Percentiles rank a stretch among this genome's conserved stretches.
phyloP scores from a whole-genome alignment of 2,113 vertebrate species.

The Halichoerus grypus region DNA sequence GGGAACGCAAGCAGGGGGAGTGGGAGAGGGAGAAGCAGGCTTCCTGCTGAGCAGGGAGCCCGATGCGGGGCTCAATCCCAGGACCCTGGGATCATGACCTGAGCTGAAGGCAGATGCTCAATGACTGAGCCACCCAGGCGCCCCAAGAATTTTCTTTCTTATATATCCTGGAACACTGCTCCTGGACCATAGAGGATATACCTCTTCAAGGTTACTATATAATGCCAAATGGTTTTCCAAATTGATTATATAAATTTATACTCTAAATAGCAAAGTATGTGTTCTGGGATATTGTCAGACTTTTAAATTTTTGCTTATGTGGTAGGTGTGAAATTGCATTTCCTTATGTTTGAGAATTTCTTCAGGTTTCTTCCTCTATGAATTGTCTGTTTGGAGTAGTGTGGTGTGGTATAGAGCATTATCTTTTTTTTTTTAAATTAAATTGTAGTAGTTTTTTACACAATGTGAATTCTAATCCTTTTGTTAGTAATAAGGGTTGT shows the following conservation, averaged over 20 bases:
- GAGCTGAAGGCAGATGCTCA: no score
- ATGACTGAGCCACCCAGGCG: no score
- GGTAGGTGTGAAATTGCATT: neutral
- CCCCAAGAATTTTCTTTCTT: neutral
- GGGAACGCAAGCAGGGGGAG: no score
- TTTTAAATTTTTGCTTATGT: neutral
- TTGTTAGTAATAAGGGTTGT: neutral
- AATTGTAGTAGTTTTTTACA: neutral
- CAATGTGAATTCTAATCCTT: neutral
- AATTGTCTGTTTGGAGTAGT: neutral
- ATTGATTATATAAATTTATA: neutral
- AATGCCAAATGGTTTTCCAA: constrained; percentile 11
- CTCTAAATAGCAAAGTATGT: neutral
- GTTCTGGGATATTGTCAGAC: neutral
- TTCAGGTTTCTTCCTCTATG: neutral
- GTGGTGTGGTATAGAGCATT: neutral
- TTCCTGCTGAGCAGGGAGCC: no score
- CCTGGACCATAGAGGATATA: neutral
- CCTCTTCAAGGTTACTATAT: neutral
- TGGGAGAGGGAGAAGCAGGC: no score
- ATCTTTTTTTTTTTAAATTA: neutral
- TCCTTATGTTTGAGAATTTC: neutral
- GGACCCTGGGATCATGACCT: no score
- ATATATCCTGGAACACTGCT: neutral
- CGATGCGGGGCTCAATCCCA: no score